Base-by-base conservation (phyloP, 2,888 invertebrate genomes). In the Tenthredo mesomela region DNA sequence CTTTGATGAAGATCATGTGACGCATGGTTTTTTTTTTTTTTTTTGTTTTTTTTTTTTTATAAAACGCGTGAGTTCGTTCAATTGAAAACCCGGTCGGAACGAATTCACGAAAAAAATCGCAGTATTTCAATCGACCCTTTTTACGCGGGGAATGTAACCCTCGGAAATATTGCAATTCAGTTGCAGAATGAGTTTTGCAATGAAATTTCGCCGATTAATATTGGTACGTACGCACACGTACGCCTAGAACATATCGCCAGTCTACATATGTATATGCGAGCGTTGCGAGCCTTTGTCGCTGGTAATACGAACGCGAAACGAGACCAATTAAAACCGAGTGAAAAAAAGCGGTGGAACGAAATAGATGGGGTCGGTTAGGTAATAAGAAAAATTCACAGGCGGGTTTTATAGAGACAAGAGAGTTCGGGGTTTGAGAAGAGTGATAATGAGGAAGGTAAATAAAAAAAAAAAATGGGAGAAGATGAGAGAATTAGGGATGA, bases 291-390 rank as follows among this genome's bases (percentile, higher is more conserved):
- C 67, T 47, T 70, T 43, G 29, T 82, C 2, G 7, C 5, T 0
- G 29, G 25, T 15, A 47, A 47, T 33, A 29, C 43, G 67, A 82
- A 82, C 29, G 47, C 1, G 50, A 70, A 82, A 70, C 82, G 47
- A 67, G 82, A 82, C 67, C 82, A 70, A 82, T 82, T 82, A 82
- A 82, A 82, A 82, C 29, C 47, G 50, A 70, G 67, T 67, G 50
- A 70, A 70, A 70, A 70, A 70, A 82, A 37, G 18, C 82, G 61
- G 21, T 67, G 47, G 67, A 29, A 70, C 21, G 82, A 33, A 70
- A 82, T 43, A 82, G 21, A 33, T 0, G 82, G 65, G 82, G 61
- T 43, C 15, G 50, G 47, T 50, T 10, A 25, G 33, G 43, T 9
- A 65, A 50, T 82, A 82, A 82, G 70, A 50, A 82, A 67, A 50